Base-by-base conservation (phyloP, 35 echinoderm and acorn worm species). In the Patiria miniata region DNA sequence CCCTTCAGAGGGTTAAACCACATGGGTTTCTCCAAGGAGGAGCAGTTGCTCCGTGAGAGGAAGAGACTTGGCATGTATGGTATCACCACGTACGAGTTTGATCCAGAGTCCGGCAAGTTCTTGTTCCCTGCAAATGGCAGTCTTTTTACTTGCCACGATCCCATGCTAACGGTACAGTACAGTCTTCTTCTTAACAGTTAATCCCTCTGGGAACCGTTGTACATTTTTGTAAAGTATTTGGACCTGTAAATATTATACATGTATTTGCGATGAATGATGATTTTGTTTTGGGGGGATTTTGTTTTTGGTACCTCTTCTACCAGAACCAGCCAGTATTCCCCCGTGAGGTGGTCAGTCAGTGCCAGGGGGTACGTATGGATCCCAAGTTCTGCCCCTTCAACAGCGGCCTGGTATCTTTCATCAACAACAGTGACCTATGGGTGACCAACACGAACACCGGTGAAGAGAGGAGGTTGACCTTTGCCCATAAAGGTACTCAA, bases 301-400 rank as follows among this genome's bases (percentile, higher is more conserved):
- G 58, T 61, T 19, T 19, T 61, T 19, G 17, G 5, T 37, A 28
- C 16, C 18, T 78, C 57, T 83, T 51, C 10, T 56, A 23, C 14
- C 82, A 97, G 95, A 61, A 82, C 37, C 92, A 97, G 55, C 96
- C 96, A 68, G 90, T 99, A 16, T 90, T 90, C 61, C 96, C 96
- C n/a, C 61, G 79, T 10, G 96, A 99, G 61, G 86, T 99, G 0
- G 83, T 83, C 34, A 94, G 85, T 22, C 83, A 93, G 39, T 90
- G 86, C 83, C 61, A 86, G 60, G 96, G 93, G 37, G 90, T 87
- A 16, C 59, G 96, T 54, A 89, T 99, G 73, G 96, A 99, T 90
- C 78, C 92, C 53, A 92, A 99, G 79, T 44, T 99, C 33, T 99
- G 96, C 80, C 96, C 96, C 30, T 76, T 57, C 6, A 94, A 99